Evolutionary conservation across 2,113 vertebrate species (phyloP).

Genomic region (Ptilonorhynchus violaceus): DNA sequence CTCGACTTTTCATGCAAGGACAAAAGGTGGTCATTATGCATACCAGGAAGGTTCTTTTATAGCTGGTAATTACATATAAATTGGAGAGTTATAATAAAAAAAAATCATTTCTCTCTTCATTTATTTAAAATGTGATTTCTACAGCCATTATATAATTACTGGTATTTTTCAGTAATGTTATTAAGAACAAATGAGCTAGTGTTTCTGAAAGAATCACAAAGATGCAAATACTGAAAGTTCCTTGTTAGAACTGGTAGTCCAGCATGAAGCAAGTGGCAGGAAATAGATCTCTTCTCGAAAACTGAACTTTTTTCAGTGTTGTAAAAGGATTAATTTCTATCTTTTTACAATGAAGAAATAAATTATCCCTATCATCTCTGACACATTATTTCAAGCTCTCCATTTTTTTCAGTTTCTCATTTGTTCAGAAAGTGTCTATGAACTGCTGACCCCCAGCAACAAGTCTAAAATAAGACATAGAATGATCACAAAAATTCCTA

Average conservation of each 20-base stretch:
- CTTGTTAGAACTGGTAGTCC: constrained; percentile 55
- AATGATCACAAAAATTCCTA: background rate
- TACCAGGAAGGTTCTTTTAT: constrained; percentile 83
- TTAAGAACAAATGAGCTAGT: constrained; percentile 72
- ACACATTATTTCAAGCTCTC: background rate
- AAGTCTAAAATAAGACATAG: background rate
- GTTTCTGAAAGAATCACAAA: constrained; percentile 73
- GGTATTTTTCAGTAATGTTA: constrained; percentile 77
- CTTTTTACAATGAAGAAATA: constrained; percentile 21
- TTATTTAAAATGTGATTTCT: constrained; percentile 80
- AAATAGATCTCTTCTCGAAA: constrained; percentile 34
- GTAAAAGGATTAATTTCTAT: constrained; percentile 31
- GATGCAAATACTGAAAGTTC: constrained; percentile 74
- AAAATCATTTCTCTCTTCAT: constrained; percentile 78
- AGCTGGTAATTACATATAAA: constrained; percentile 83
- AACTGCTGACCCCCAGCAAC: background rate
- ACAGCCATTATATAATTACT: constrained; percentile 81
- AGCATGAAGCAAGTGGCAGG: constrained; percentile 26
- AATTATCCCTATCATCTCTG: background rate
- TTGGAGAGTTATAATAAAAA: constrained; percentile 76
- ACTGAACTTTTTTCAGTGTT: constrained; percentile 51
- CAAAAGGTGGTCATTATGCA: constrained; percentile 84
- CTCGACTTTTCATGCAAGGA: constrained; percentile 80
- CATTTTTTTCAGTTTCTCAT: background rate
- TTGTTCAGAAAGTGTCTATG: background rate